Evolutionary conservation across 2,113 vertebrate species (phyloP), one percentile per base, ranked within the genome.

Genomic region (Hiodon tergisus): DNA sequence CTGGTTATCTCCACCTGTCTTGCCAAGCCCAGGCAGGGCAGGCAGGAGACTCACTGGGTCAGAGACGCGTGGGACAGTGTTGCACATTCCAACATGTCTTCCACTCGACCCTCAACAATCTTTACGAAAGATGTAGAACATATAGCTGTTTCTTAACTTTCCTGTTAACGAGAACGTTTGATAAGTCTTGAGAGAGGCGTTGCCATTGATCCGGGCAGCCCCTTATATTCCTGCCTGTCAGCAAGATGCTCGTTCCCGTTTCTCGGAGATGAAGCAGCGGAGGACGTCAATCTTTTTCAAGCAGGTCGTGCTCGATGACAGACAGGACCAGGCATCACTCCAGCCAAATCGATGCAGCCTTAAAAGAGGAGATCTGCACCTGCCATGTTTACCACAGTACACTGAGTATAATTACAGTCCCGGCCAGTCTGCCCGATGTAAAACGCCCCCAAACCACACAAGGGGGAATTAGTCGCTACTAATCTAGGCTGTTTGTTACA

Each of bases 401-500:
- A 10, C 46, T 5, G n/a, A 10, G 7, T 17, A 75, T 76, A 79
- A 85, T 83, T 70, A 73, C 63, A 73, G 50, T 66, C 75, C 81
- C 81, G 86, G 78, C 78, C 67, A 76, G 77, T 74, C 71, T 73
- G 78, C 61, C 70, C 79, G 78, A 84, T 70, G 72, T 77, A 77
- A 75, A 70, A 75, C 59, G 75, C 80, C 85, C 55, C 84, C 80
- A 87, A 88, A 81, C 78, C 83, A 85, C 83, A 86, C 81, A 73
- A 79, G 75, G 79, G 77, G 82, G 87, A 89, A 89, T 90, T 88
- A 91, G 88, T 88, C 82, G 79, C 76, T 48, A 76, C 87, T 90
- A 90, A 91, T 90, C 88, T 85, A 83, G 80, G 84, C 85, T 85
- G 83, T 85, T 83, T 81, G 79, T 81, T 67, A 85, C 85, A 89